Base-by-base conservation (phyloP, 2,113 vertebrate species). In the Calypte anna region DNA sequence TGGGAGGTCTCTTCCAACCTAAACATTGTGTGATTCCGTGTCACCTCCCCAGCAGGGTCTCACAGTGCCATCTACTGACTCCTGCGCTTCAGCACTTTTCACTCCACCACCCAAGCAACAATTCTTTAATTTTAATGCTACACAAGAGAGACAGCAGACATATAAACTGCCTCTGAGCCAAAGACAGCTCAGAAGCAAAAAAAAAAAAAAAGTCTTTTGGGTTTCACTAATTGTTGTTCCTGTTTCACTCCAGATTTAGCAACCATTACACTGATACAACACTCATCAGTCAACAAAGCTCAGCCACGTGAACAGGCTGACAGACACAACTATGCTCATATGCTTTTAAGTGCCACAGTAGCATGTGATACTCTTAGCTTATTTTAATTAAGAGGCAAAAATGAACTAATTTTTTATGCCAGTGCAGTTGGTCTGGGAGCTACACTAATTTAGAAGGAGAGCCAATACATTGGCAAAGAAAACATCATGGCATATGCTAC, bases 11-110 rank as follows among this genome's bases (percentile, higher is more conserved):
- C 38, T 40, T 40, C 38, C 38, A 40, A 40, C 38, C 38, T 12
- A 40, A 40, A 40, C 38, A 40, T 40, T 40, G 9, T 40, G 38
- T 40, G 38, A 40, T 40, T 40, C 38, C 12, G 38, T 40, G 38
- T 40, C 9, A 40, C 50, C 46, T 51, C 62, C 24, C 23, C 31
- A 46, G 61, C 86, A 17, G 80, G 28, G 69, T 44, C 31, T 75
- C 33, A 44, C 82, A 87, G 81, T 87, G 94, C 91, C 95, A 92
- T 33, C 94, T 93, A 27, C 91, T 38, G 96, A 61, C 69, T 40
- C 66, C 44, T 48, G 76, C 43, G 76, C 82, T 30, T 5, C 30
- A 13, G 7, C 33, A 38, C 31, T 20, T 59, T 21, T 16, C 43
- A 14, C n/a, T 73, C 20, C 22, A 53, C n/a, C 70, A n/a, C 90